Evolutionary conservation across 2,797 vertebrate genomes (phyloP).

Genomic region (Argya squamiceps): DNA sequence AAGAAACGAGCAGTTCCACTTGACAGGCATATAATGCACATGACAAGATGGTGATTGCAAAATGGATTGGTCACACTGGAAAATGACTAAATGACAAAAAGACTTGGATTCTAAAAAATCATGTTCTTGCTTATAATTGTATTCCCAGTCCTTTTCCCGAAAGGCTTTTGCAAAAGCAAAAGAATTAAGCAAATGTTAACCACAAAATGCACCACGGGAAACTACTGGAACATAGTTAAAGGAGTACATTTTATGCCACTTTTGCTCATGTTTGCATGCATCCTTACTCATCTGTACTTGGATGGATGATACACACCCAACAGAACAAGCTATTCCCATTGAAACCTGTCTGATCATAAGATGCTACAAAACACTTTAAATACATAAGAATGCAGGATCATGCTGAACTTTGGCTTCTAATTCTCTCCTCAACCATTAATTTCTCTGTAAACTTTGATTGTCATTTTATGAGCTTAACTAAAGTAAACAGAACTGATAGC

Average conservation of each 20-base stretch:
- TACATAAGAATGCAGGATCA: not conserved
- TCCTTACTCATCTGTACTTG: not conserved
- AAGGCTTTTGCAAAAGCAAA: not conserved
- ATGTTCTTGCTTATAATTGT: not conserved
- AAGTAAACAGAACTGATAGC: not conserved
- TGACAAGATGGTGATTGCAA: not conserved
- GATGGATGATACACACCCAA: not conserved
- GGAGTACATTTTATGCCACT: not conserved
- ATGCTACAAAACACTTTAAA: not conserved
- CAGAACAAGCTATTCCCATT: not conserved
- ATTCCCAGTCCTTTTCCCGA: not conserved
- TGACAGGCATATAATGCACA: not conserved
- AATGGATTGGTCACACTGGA: not conserved
- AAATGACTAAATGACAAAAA: not conserved
- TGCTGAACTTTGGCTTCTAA: not conserved
- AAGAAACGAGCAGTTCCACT: not conserved
- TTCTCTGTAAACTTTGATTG: not conserved
- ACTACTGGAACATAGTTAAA: not conserved
- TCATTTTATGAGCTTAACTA: not conserved
- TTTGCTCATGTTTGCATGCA: not conserved
- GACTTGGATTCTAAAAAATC: not conserved
- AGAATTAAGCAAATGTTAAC: not conserved
- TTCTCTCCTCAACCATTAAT: not conserved
- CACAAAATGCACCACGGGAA: not conserved
- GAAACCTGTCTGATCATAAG: not conserved